These are phyloP conservation scores for Drosophila kambysellisi DNA, from an alignment of 2,888 invertebrate species.

Conservation along the genomic window DNA sequence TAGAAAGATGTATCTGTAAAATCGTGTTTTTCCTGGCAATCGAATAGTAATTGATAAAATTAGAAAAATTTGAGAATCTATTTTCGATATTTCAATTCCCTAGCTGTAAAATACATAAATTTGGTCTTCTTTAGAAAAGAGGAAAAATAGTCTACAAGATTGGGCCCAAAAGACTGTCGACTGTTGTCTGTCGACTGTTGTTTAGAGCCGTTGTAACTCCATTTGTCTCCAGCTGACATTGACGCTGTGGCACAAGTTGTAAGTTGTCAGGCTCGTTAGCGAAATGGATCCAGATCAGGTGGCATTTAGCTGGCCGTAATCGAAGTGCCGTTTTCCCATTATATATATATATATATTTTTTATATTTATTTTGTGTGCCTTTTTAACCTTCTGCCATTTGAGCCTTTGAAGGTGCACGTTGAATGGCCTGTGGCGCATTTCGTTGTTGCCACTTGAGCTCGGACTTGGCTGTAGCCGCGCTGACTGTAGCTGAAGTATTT, in stretches of 20 bases:
- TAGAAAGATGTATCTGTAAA: not conserved
- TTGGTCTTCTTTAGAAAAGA: no score
- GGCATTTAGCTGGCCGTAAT: constrained; percentile 25
- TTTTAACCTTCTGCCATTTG: constrained; percentile 1
- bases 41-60: not conserved
- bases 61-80: not conserved
- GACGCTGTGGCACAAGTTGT: constrained; percentile 42
- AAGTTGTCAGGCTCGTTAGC: constrained; percentile 42
- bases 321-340: constrained; percentile 10
- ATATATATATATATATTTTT: not conserved
- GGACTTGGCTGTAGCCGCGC: not conserved
- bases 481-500: not conserved
- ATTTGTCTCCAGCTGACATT: constrained; percentile 37
- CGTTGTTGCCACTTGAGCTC: constrained; percentile 2
- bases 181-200: constrained; percentile 15
- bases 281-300: constrained; percentile 44
- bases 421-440: constrained; percentile 1
- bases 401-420: not conserved
- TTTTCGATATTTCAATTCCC: not conserved
- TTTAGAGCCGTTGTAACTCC: constrained; percentile 16
- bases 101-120: not conserved
- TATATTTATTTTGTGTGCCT: not conserved
- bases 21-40: not conserved
- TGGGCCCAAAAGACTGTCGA: not conserved
- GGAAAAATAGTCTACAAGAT: not conserved